Conservation (phyloP, 2,797 vertebrate species). For the Darevskia nairensis region DNA sequence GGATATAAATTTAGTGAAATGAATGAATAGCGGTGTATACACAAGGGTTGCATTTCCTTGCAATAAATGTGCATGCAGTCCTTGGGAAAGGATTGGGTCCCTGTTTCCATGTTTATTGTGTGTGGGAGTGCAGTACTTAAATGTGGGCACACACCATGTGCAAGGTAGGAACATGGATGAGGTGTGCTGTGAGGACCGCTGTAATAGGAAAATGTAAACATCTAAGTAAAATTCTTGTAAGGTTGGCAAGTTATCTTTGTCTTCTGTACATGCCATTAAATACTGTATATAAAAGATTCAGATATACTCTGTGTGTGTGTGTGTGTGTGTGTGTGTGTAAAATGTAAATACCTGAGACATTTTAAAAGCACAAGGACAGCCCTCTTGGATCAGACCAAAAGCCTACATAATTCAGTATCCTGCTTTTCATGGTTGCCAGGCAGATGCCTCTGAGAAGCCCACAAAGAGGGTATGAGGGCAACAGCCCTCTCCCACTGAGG, state of each 20-base stretch:
- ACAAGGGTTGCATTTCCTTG: not conserved
- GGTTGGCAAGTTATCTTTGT: no score
- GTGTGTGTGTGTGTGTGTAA: not conserved
- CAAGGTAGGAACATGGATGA: not conserved
- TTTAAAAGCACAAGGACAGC: not conserved
- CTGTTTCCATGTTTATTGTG: not conserved
- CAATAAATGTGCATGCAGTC: not conserved
- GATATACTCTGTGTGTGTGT: no score
- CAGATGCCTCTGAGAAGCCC: not conserved
- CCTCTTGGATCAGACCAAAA: not conserved
- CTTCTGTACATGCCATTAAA: no score
- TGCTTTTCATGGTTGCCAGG: not conserved
- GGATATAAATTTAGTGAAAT: no score
- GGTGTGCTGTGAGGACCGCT: not conserved
- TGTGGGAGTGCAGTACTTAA: not conserved
- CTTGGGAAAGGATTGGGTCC: not conserved
- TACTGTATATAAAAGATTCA: no score
- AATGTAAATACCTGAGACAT: not conserved
- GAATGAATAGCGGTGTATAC: no score
- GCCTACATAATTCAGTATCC: not conserved
- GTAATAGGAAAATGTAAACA: constrained; percentile 1
- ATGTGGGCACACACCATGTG: not conserved
- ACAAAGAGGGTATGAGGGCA: not conserved
- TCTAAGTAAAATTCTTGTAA: no score
- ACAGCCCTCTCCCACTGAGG: not conserved